These are phyloP conservation scores for Drosophila quinaria DNA, from an alignment of 2,888 invertebrate species.

Conservation along the genomic window DNA sequence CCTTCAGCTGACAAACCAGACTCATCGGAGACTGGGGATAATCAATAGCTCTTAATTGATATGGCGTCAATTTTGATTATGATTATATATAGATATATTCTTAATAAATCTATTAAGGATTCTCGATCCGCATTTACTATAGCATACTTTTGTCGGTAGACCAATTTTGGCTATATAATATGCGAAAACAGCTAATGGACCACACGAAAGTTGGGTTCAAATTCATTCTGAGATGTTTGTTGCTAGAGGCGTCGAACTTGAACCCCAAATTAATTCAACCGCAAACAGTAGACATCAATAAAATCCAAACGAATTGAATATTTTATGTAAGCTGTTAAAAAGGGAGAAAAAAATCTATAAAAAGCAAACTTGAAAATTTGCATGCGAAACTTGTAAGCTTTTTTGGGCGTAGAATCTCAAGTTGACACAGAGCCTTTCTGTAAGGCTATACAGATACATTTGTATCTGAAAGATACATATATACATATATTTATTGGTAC, in stretches of 20 bases:
- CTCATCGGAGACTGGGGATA: conserved; percentile 27
- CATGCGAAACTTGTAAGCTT: conserved; percentile 60
- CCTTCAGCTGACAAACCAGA: conserved; percentile 54
- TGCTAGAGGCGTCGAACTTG: conserved; percentile 41
- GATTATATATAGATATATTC: background rate
- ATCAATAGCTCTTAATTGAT: conserved; percentile 35
- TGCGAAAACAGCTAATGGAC: conserved; percentile 34
- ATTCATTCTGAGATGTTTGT: conserved; percentile 44
- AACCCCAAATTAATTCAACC: conserved; percentile 30
- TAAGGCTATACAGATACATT: conserved; percentile 14
- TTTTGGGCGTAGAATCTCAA: conserved; percentile 52
- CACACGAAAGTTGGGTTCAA: conserved; percentile 11
- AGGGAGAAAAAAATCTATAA: background rate
- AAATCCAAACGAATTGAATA: conserved; percentile 24
- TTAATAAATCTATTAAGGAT: conserved; percentile 9
- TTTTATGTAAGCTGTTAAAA: conserved; percentile 25
- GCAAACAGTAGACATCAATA: conserved; percentile 44
- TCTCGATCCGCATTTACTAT: background rate
- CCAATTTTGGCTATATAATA: background rate
- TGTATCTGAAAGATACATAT: conserved; percentile 19
- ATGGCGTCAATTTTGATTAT: background rate
- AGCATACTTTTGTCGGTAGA: conserved; percentile 26
- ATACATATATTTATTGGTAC: conserved; percentile 10
- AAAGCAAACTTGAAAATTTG: conserved; percentile 61
- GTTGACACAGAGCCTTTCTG: conserved; percentile 45